Conservation (phyloP, 2,888 invertebrate genomes). For the Eumacrocentrus americanus region DNA sequence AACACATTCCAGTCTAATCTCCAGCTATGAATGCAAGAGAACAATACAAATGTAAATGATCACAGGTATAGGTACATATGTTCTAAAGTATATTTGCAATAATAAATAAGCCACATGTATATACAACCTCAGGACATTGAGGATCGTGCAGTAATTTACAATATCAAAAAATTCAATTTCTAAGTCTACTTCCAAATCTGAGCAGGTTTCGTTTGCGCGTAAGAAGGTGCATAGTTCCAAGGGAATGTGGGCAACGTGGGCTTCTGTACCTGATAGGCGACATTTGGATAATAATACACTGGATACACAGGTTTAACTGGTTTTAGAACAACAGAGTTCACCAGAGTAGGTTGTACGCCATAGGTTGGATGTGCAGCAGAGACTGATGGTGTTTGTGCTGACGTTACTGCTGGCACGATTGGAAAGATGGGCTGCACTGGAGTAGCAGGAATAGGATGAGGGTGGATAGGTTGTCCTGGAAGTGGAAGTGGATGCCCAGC, state of each 20-base stretch:
- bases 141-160: constrained; percentile 1
- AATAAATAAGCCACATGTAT: constrained; percentile 49
- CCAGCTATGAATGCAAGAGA: not conserved
- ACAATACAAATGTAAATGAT: not conserved
- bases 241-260: constrained; percentile 44
- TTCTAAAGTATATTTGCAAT: not conserved
- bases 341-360: constrained; percentile 42
- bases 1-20: too few species aligned
- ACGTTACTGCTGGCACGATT: constrained; percentile 26
- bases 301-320: constrained; percentile 53
- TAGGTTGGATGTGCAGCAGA: constrained; percentile 46
- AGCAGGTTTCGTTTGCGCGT: constrained; percentile 42
- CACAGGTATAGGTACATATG: not conserved
- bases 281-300: constrained; percentile 51
- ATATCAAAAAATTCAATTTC: not conserved
- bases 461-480: constrained; percentile 10
- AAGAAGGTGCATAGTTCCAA: constrained; percentile 54
- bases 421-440: constrained; percentile 31
- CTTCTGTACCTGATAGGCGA: constrained; percentile 47
- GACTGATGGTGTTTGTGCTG: constrained; percentile 36
- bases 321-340: constrained; percentile 49
- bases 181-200: constrained; percentile 47
- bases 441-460: constrained; percentile 12
- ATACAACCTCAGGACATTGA: constrained; percentile 38
- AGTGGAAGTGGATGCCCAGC: constrained; percentile 33